Evolutionary conservation across 1,140 invertebrate genomes (phyloP), one percentile per base, ranked within the genome.

Genomic region (Aphelinus certus): DNA sequence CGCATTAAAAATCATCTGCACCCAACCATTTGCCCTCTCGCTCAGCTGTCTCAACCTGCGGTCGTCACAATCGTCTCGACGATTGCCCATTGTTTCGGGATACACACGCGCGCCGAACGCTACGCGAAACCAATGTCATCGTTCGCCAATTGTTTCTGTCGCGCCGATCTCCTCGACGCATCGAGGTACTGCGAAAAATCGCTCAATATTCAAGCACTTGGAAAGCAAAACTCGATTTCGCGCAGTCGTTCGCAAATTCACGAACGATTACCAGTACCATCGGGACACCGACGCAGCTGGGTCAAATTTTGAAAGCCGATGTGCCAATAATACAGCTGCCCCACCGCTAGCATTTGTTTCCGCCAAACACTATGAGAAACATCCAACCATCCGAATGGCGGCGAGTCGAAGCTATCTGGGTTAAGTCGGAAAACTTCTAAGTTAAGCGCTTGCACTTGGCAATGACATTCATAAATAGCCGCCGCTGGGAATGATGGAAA

Each of bases 351-450:
- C 4, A 7, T 43, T 10, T 62, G 3, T 62, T 42, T 3, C 43
- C 9, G 7, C 1, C 42, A 42, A 3, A 43, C 42, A 45, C 60
- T 5, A 45, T 63, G 10, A 49, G 2, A n/a, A 9, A n/a, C 9
- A 48, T 48, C 47, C 10, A 7, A 63, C n/a, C 46, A 46, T 47
- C 43, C 7, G 7, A 65, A 47, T 3, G 7, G 61, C 61, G n/a
- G 43, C 47, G n/a, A 65, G 45, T 65, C 53, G n/a, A 60, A 43
- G 42, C 65, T 56, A 67, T 56, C 42, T 67, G 65, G 53, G 65
- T 57, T 56, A 67, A 67, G 51, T 57, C 65, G 53, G 53, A 67
- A 47, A 45, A 66, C 64, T 66, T 66, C 9, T 26, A 66, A 66
- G 64, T 48, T n/a, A 42, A 67, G 65, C 51, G 5, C 46, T 42